phyloP scores from a whole-genome alignment of 2,888 invertebrate genomes.

The Minunthozetes semirufus region DNA sequence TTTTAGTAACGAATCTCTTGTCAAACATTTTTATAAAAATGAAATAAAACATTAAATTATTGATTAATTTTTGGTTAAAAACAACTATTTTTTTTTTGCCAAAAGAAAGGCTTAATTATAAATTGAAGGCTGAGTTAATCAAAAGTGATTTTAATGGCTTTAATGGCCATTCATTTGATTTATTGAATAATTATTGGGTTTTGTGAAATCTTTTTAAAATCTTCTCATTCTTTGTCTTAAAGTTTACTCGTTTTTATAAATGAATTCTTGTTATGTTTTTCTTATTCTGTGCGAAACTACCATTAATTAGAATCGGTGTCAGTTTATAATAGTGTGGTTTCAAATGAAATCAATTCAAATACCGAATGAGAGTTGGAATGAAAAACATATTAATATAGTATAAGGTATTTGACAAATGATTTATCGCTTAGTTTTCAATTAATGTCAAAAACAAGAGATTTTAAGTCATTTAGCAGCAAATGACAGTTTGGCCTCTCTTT shows the following conservation, averaged over 20 bases:
- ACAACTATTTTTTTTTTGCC: too few relatives aligned
- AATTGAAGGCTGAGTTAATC: too few relatives aligned
- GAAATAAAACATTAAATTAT: neutral
- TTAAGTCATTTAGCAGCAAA: neutral
- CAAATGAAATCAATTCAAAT: neutral
- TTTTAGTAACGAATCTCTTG: neutral
- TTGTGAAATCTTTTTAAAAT: too few relatives aligned
- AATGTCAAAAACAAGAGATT: slow-evolving; percentile 12
- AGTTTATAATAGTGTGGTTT: neutral
- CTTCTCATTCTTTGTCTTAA: too few relatives aligned
- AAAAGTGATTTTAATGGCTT: too few relatives aligned
- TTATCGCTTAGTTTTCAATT: neutral
- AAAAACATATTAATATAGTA: neutral
- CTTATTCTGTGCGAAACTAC: neutral
- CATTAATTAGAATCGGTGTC: neutral
- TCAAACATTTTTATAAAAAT: neutral
- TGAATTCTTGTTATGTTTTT: too few relatives aligned
- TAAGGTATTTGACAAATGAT: neutral
- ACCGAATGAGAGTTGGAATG: neutral
- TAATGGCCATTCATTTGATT: too few relatives aligned
- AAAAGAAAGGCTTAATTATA: too few relatives aligned
- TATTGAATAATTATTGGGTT: too few relatives aligned
- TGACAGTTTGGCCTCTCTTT: slow-evolving; percentile 3
- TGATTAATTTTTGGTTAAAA: neutral
- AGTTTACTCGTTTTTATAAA: too few relatives aligned